Percentiles rank a stretch among this genome's conserved stretches.
Conservation (phyloP, 2,888 invertebrate genomes). For the Drosophila yooni region DNA sequence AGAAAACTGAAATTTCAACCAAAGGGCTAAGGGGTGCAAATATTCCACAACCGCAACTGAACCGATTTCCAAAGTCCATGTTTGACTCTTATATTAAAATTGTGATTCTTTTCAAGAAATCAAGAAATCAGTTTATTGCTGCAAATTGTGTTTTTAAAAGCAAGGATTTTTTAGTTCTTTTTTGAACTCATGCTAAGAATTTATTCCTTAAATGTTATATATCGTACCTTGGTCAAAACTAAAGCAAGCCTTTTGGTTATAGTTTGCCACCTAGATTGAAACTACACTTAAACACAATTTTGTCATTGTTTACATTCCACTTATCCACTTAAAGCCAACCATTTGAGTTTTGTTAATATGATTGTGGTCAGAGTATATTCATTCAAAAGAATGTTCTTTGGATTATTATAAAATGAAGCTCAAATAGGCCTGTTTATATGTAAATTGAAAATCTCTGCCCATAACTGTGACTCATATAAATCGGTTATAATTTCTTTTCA, state of each 20-base stretch:
- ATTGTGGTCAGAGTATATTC: not conserved
- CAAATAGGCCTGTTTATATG: not conserved
- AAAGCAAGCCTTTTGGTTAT: not conserved
- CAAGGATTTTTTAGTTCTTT: not conserved
- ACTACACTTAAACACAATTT: not conserved
- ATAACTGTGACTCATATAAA: constrained; percentile 8
- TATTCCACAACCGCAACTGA: not conserved
- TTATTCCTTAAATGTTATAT: not conserved
- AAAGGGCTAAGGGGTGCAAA: not conserved
- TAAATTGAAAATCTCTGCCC: not conserved
- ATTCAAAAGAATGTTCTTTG: not conserved
- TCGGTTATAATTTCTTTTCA: constrained; percentile 6
- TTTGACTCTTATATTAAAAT: not conserved
- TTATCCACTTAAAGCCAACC: not conserved
- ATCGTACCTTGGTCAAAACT: not conserved
- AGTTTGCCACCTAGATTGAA: not conserved
- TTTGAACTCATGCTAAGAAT: not conserved
- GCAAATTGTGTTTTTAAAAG: not conserved
- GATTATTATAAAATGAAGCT: not conserved
- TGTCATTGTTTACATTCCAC: not conserved
- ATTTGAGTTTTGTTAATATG: not conserved
- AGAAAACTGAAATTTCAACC: not conserved
- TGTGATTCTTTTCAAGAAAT: not conserved
- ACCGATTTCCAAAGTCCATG: not conserved
- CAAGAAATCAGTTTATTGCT: not conserved